Evolutionary conservation across 2,797 vertebrate species (phyloP).

Genomic region (Molossus molossus): DNA sequence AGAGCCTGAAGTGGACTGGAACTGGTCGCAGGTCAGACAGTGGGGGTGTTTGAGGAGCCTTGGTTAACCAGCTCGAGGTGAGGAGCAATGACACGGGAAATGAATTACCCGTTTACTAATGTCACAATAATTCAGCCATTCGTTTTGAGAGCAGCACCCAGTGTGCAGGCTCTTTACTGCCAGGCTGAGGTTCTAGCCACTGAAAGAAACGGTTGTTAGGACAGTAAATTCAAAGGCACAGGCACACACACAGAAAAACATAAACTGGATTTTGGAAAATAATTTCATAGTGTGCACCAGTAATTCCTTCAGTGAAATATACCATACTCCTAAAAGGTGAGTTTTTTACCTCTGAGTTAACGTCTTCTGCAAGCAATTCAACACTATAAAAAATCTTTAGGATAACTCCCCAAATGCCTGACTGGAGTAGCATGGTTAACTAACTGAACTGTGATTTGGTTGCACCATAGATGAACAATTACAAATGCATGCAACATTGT

Average conservation of each 20-base stretch:
- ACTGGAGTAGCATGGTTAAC: not conserved
- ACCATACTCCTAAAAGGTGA: conserved; percentile 71
- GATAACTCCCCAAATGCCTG: not conserved
- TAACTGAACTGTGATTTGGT: not conserved
- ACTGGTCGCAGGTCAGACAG: conserved; percentile 86
- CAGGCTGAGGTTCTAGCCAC: conserved; percentile 76
- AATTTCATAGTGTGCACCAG: conserved; percentile 68
- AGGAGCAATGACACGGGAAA: conserved; percentile 87
- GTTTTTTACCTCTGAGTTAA: conserved; percentile 85
- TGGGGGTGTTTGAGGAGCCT: conserved; percentile 84
- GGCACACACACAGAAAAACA: not conserved
- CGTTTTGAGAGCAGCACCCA: conserved; percentile 84
- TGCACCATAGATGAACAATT: not conserved
- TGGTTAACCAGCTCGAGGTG: conserved; percentile 86
- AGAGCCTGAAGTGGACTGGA: conserved; percentile 86
- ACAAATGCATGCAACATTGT: not conserved
- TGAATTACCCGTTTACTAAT: conserved; percentile 89
- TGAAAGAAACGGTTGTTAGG: conserved; percentile 74
- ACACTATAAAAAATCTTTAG: conserved; percentile 60
- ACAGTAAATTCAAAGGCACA: conserved; percentile 6
- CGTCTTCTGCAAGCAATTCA: conserved; percentile 81
- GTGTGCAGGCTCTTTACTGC: conserved; percentile 70
- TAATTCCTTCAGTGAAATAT: conserved; percentile 76
- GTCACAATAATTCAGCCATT: conserved; percentile 88
- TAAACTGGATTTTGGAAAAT: conserved; percentile 73